phyloP scores from a whole-genome alignment of 2,797 vertebrate genomes.

The Potorous gilbertii region DNA sequence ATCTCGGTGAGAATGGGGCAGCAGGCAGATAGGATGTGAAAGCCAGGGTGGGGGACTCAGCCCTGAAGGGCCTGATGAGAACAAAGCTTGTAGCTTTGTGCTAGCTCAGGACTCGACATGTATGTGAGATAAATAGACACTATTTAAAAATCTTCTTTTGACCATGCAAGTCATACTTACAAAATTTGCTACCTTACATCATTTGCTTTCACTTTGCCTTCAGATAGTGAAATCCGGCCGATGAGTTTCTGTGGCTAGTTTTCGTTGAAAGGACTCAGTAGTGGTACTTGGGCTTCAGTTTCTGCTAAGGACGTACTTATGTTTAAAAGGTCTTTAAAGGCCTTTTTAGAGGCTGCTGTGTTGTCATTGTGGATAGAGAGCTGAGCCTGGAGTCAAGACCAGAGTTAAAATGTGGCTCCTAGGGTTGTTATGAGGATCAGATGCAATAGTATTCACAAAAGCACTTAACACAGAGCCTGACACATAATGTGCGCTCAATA shows the following conservation, averaged over 20 bases:
- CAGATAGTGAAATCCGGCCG: neutral
- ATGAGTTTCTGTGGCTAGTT: constrained; percentile 12
- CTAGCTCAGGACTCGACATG: neutral
- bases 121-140: neutral
- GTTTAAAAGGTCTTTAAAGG: neutral
- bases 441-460: neutral
- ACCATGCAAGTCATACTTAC: neutral
- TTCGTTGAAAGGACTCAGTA: neutral
- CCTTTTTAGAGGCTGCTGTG: neutral
- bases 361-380: neutral
- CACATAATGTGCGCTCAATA: neutral
- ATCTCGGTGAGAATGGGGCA: neutral
- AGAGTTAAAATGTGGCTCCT: neutral
- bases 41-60: neutral
- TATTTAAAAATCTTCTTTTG: neutral
- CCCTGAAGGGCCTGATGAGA: neutral
- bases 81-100: neutral
- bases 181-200: neutral
- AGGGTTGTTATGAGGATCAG: neutral
- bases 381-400: neutral
- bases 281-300: neutral
- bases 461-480: neutral
- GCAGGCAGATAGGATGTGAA: neutral
- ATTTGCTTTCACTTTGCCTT: constrained; percentile 5
- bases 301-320: neutral